These are phyloP conservation scores for Alethe castanea DNA, from an alignment of 2,113 vertebrate genomes.

Conservation along the genomic window DNA sequence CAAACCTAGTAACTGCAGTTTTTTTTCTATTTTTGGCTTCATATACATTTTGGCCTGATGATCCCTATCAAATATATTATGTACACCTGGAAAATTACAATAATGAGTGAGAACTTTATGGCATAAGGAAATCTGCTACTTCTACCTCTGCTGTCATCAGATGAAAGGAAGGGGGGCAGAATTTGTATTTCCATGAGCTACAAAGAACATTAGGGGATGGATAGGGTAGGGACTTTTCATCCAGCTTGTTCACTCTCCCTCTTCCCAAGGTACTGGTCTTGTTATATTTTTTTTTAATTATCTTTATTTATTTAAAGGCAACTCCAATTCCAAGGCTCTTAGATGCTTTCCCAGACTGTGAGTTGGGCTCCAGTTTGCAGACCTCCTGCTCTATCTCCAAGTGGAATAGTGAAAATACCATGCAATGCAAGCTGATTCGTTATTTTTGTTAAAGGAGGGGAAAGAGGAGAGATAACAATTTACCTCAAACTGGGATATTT, in stretches of 20 bases:
- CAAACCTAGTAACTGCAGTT: background rate
- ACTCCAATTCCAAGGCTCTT: background rate
- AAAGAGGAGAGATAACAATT: background rate
- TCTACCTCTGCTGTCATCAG: background rate
- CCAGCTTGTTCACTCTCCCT: background rate
- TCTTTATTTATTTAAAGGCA: background rate
- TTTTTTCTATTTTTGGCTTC: background rate
- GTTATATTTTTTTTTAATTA: background rate
- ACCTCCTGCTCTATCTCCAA: background rate
- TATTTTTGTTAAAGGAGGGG: background rate
- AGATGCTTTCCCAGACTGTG: background rate
- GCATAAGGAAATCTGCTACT: background rate
- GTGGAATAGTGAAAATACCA: background rate
- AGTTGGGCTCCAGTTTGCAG: background rate
- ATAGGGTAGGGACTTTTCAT: background rate
- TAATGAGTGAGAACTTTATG: background rate
- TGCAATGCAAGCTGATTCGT: background rate
- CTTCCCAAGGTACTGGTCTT: background rate
- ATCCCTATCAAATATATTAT: background rate
- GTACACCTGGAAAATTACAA: background rate
- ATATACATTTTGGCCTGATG: background rate
- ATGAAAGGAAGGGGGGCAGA: background rate
- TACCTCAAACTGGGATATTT: background rate
- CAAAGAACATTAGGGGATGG: fast-evolving
- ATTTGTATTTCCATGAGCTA: background rate